These are phyloP conservation scores for Neopipo cinnamomea DNA, from an alignment of 2,113 vertebrate species.

Conservation along the genomic window DNA sequence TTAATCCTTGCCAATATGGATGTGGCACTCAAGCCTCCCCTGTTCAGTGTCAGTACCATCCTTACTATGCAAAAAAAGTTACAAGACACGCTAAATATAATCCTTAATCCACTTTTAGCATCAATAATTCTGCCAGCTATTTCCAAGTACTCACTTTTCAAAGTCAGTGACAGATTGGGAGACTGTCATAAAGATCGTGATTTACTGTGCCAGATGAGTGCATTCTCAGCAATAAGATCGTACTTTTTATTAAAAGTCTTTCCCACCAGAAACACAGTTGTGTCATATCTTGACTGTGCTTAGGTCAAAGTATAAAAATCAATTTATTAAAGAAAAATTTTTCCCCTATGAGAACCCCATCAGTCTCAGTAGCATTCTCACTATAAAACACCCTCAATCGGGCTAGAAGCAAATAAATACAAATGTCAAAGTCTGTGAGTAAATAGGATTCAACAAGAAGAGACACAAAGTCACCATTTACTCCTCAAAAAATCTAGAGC, in stretches of 20 bases:
- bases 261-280: not conserved
- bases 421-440: not conserved
- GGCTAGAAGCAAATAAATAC: not conserved
- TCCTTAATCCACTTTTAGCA: not conserved
- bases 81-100: not conserved
- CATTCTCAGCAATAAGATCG: not conserved
- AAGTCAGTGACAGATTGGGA: not conserved
- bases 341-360: not conserved
- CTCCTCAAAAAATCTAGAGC: slow-evolving; percentile 6
- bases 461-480: slow-evolving; percentile 42
- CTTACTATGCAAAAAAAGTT: not conserved
- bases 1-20: not conserved
- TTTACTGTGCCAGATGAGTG: not conserved
- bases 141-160: not conserved
- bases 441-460: not conserved
- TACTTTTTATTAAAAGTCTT: not conserved
- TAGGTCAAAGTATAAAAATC: not conserved
- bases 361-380: not conserved
- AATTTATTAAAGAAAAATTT: not conserved
- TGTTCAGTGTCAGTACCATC: not conserved
- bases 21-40: not conserved
- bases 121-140: not conserved
- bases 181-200: not conserved
- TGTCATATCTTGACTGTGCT: not conserved
- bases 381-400: not conserved